Evolutionary conservation across 1,140 invertebrate species (phyloP).

Genomic region (Hetaerina americana): DNA sequence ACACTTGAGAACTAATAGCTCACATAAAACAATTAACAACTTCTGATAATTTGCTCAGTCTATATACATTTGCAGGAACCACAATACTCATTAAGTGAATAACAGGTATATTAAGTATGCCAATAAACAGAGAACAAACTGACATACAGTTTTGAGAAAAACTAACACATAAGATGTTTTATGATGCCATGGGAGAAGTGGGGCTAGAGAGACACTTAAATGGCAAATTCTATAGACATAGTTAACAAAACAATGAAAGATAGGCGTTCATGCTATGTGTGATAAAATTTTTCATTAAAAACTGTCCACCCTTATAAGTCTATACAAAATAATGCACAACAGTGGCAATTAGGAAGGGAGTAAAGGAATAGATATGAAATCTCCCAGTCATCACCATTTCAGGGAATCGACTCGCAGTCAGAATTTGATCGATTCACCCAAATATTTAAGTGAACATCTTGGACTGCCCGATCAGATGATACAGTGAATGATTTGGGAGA

Average conservation of each 20-base stretch:
- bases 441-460: too few species aligned
- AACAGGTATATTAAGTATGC: background rate
- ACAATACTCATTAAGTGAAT: background rate
- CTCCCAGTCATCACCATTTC: too few species aligned
- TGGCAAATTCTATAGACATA: background rate
- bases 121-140: background rate
- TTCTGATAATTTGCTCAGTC: background rate
- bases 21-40: background rate
- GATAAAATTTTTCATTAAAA: background rate
- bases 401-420: too few species aligned
- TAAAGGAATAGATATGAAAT: background rate
- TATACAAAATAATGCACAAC: background rate
- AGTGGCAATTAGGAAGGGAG: background rate
- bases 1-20: background rate
- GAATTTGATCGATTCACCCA: too few species aligned
- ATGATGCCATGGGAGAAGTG: background rate
- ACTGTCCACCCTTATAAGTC: background rate
- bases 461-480: too few species aligned
- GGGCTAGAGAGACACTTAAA: background rate
- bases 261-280: background rate
- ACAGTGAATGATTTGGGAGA: too few species aligned
- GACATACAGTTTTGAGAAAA: background rate
- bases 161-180: background rate
- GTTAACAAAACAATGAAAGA: background rate
- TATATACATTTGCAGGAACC: background rate